phyloP scores from a whole-genome alignment of 1,140 invertebrate species.

The Drosophila nannoptera region DNA sequence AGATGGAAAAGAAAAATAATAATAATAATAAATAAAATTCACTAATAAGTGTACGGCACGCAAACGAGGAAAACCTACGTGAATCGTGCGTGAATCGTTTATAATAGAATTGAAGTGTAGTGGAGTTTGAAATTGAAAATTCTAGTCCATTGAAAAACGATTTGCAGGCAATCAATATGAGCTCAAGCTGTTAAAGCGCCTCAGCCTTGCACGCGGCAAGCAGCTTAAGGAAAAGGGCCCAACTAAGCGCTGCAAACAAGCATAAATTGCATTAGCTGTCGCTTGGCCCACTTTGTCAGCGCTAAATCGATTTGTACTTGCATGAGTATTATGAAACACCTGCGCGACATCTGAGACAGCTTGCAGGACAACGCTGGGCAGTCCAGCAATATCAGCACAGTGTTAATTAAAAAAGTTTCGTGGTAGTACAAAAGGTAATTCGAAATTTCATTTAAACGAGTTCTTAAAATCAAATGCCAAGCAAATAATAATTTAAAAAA shows the following conservation, averaged over 20 bases:
- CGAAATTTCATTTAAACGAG: constrained; percentile 11
- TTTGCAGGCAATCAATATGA: constrained; percentile 6
- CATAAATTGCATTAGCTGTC: constrained; percentile 60
- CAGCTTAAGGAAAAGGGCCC: constrained; percentile 16
- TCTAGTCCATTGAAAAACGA: not conserved
- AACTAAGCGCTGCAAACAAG: constrained; percentile 20
- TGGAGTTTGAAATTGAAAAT: not conserved
- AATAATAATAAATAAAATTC: constrained; percentile 10
- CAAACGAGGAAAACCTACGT: not conserved
- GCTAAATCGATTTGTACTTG: constrained; percentile 43
- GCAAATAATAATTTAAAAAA: not conserved
- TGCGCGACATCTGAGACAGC: constrained; percentile 27
- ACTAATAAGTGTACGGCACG: not conserved
- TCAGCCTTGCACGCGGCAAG: constrained; percentile 10
- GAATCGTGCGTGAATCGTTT: too few species aligned
- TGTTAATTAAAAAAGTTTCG: constrained; percentile 10
- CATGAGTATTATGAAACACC: constrained; percentile 46
- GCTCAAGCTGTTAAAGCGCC: constrained; percentile 9
- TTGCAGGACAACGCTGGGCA: constrained; percentile 17
- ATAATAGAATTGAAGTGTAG: too few species aligned
- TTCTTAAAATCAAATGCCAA: constrained; percentile 1
- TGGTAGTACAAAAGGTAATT: constrained; percentile 29
- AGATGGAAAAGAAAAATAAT: constrained; percentile 22
- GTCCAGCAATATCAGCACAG: not conserved
- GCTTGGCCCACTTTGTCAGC: constrained; percentile 31